These are phyloP conservation scores for Porites divaricata DNA, from an alignment of 92 coral and sea anemone genomes.

Conservation along the genomic window DNA sequence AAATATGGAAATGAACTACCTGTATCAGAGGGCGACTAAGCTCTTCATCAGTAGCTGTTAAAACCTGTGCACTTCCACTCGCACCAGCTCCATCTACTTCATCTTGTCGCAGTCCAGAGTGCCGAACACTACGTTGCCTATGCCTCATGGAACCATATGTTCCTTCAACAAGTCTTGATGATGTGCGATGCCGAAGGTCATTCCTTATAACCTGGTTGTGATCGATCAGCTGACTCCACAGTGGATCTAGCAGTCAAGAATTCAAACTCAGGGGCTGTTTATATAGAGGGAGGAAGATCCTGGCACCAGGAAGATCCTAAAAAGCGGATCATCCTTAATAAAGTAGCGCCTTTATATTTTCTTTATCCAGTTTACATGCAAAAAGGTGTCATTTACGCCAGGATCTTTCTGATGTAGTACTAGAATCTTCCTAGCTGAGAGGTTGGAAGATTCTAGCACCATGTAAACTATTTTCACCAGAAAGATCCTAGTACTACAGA, in stretches of 20 bases:
- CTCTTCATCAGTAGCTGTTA: slow-evolving; percentile 15
- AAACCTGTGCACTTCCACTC: slow-evolving; percentile 10
- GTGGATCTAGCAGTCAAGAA: slow-evolving; percentile 28
- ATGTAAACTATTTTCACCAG: no score
- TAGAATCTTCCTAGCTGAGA: no score
- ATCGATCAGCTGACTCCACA: slow-evolving; percentile 50
- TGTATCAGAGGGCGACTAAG: neutral
- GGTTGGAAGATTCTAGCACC: no score
- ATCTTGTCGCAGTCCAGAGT: slow-evolving; percentile 1
- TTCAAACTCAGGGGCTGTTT: neutral
- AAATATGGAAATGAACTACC: slow-evolving; percentile 5
- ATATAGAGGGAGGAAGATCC: no score
- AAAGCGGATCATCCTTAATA: no score
- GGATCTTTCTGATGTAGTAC: no score
- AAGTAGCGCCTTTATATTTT: no score
- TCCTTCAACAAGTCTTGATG: slow-evolving; percentile 9
- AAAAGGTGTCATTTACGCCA: no score
- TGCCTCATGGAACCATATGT: slow-evolving; percentile 49
- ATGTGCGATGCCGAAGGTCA: slow-evolving; percentile 12
- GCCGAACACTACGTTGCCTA: neutral
- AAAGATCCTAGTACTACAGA: no score
- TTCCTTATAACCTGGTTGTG: slow-evolving; percentile 42
- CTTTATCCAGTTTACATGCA: no score
- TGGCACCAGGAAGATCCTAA: no score
- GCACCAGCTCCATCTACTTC: slow-evolving; percentile 42